Percentiles rank a stretch among this genome's conserved stretches.
Conservation (phyloP, 37 sponge, comb jelly and placozoan genomes). For the Oopsacas minuta region DNA sequence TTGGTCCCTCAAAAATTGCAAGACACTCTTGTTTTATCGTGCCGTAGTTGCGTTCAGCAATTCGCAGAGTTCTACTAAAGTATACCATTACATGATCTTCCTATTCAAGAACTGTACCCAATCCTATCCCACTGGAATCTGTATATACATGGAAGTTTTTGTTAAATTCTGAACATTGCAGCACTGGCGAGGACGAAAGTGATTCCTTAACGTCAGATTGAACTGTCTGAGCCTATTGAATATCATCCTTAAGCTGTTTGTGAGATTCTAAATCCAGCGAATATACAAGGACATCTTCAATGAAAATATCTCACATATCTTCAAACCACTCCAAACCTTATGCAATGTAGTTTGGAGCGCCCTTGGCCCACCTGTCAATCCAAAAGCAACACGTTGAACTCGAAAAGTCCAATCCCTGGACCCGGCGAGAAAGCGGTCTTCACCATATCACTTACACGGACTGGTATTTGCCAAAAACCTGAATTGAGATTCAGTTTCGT, state of each 20-base stretch:
- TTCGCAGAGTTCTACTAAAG: neutral
- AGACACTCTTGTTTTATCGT: conserved; percentile 3
- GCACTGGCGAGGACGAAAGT: conserved; percentile 24
- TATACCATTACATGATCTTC: neutral
- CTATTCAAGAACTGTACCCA: conserved; percentile 13
- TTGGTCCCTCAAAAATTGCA: neutral
- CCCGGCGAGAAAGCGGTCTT: conserved; percentile 22
- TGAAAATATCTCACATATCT: neutral
- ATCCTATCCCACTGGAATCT: conserved; percentile 27
- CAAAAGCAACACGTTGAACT: conserved; percentile 17
- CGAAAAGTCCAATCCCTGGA: conserved; percentile 21
- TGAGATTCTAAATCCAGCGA: neutral
- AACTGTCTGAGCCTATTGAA: conserved; percentile 16
- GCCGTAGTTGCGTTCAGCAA: conserved; percentile 13
- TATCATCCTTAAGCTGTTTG: neutral
- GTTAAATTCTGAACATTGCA: conserved; percentile 23
- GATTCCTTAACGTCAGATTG: conserved; percentile 18
- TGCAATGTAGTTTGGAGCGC: conserved; percentile 18
- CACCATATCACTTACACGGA: neutral
- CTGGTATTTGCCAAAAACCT: conserved; percentile 21
- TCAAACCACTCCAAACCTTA: neutral
- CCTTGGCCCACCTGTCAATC: conserved; percentile 20
- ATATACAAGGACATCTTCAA: conserved; percentile 23
- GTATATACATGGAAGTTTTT: conserved; percentile 19
- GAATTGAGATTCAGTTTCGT: conserved; percentile 19